phyloP scores from a whole-genome alignment of 2,113 vertebrate species.

The Rhombomys opimus region DNA sequence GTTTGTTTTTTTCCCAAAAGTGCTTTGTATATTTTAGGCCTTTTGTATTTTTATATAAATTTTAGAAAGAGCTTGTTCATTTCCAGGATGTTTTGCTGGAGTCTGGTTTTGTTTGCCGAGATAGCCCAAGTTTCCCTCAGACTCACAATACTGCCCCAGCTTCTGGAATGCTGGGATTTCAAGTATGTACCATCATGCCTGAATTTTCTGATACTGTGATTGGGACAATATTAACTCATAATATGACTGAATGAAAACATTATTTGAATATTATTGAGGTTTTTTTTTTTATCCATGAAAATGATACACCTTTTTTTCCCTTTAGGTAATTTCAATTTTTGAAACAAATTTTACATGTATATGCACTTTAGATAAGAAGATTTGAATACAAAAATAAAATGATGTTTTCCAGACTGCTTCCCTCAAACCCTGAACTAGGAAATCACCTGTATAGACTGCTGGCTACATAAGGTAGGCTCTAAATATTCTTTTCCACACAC shows the following conservation, averaged over 20 bases:
- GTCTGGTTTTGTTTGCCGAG: not conserved
- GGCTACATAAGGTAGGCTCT: not conserved
- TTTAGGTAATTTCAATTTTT: not conserved
- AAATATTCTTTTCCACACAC: not conserved
- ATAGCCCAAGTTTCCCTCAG: not conserved
- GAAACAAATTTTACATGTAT: not conserved
- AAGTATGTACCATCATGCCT: not conserved
- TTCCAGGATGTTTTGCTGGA: not conserved
- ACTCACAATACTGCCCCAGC: not conserved
- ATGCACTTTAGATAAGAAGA: not conserved
- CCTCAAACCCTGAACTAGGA: not conserved
- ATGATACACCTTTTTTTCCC: not conserved
- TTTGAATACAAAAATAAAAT: not conserved
- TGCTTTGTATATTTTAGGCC: not conserved
- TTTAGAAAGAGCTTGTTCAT: constrained; percentile 13
- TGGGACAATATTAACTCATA: not conserved
- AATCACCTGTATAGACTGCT: not conserved
- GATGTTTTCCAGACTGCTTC: not conserved
- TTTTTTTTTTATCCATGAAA: not conserved
- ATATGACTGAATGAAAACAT: not conserved
- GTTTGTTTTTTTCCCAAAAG: not conserved
- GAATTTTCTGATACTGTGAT: not conserved
- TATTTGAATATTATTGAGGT: not conserved
- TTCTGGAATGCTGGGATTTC: not conserved
- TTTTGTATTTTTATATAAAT: not conserved